Evolutionary conservation across 1,140 invertebrate species (phyloP), one percentile per base, ranked within the genome.

Genomic region (Pararge aegeria): DNA sequence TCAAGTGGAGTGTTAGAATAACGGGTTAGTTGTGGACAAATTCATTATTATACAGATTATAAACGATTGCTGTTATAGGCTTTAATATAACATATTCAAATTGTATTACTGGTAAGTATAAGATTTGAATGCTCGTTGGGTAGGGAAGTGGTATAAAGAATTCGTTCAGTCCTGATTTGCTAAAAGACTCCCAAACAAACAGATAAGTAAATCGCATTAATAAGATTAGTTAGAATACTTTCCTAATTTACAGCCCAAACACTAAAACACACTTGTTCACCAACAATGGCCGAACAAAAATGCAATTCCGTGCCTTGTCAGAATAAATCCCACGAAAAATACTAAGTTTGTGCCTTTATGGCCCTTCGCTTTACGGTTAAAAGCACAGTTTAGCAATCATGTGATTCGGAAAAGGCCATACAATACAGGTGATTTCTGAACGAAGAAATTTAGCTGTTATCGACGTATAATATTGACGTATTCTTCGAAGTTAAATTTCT

Each of bases 221-320:
- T 42, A 42, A 42, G 6, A 42, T 42, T 38, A 38, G 13, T 27
- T 42, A 42, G 38, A 42, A 16, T 42, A 16, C 16, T 5, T 42
- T 16, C 5, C 38, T 42, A 27, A 51, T 37, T 50, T 29, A 38
- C 30, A 50, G 40, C 50, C 50, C 49, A 63, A 74, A 64, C 54
- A 61, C 72, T 69, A 65, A 78, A 80, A 68, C 66, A 66, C 56
- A 61, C 60, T 77, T 75, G 69, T 82, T 67, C 58, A 30, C 38
- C 24, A 71, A 83, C 78, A 86, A 86, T 78, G 71, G 59, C 55
- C 60, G 49, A 64, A 80, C 74, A 78, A 80, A 81, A 81, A 84
- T 78, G 75, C 75, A 86, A 80, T 81, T 61, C 61, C 81, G 80
- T 87, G 83, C 69, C 75, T 68, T 84, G 80, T 84, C 83, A 70